Evolutionary conservation across 2,797 vertebrate genomes (phyloP), one percentile per base, ranked within the genome.

Genomic region (Danio jaintianensis): DNA sequence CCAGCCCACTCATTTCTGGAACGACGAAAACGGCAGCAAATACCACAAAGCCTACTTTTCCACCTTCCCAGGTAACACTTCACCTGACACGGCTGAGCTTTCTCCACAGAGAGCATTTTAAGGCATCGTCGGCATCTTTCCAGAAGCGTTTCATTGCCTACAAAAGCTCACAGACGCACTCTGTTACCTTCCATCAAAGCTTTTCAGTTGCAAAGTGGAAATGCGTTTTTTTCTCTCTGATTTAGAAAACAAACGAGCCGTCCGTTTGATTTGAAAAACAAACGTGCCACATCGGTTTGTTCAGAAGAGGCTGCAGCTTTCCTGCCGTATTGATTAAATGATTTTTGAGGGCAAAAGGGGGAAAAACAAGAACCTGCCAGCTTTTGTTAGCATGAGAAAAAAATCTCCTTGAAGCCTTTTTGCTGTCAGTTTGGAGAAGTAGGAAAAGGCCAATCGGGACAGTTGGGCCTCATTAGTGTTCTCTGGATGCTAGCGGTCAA

Each of bases 1-100:
- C 83, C 97, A 99, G 86, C 98, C 97, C 69, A 98, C 96, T 0
- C 95, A 96, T 89, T 99, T 99, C 91, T 99, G 98, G 98, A 98
- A 98, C 0, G 97, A 99, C 0, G 96, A 98, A 81, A 95, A 95
- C 0, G 94, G 96, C 2, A 96, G 69, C 93, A 99, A 98, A 89
- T 99, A 99, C 86, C 90, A 94, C 83, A 98, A 98, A 88, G 97
- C 97, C 0, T 99, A 99, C 90, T 99, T 99, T 87, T 96, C 96
- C 58, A 94, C 91, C 70, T 98, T 94, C 89, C 94, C 96, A 83
- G 97, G 98, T 98, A 79, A 87, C n/a, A 58, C 9, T 70, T 53
- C 10, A 40, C 16, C 7, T 8, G 67, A 53, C 6, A 40, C 9
- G 22, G 63, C n/a, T 10, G 20, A 29, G 43, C 43, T 9, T 18